Evolutionary conservation across 2,888 invertebrate genomes (phyloP).

Genomic region (Melipona beecheii): DNA sequence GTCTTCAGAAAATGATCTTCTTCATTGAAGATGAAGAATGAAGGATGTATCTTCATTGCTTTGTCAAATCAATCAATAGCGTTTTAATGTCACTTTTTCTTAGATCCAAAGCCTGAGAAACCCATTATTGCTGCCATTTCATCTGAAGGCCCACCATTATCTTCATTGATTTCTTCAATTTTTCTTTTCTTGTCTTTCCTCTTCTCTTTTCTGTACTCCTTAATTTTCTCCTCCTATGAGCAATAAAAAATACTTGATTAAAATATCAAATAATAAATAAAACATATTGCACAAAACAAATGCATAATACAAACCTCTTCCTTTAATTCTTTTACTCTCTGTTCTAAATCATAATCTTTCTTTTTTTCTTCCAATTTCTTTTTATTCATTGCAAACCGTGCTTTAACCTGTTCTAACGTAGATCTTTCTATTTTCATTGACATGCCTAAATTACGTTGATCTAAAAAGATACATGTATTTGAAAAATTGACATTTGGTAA

Average conservation of each 20-base stretch:
- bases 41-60: not conserved
- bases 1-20: conserved; percentile 35
- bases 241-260: conserved; percentile 34
- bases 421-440: conserved; percentile 99
- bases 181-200: conserved; percentile 95
- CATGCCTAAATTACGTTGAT: conserved; percentile 99
- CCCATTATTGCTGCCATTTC: conserved; percentile 96
- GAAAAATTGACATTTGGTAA: not conserved
- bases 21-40: no score
- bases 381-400: conserved; percentile 96
- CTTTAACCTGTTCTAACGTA: conserved; percentile 96
- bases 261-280: conserved; percentile 23
- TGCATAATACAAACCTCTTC: conserved; percentile 89
- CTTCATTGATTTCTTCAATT: conserved; percentile 88
- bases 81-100: conserved; percentile 88
- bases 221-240: conserved; percentile 93
- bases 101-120: conserved; percentile 95
- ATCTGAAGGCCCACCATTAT: conserved; percentile 84
- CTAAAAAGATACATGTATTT: conserved; percentile 77
- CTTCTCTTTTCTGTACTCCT: conserved; percentile 94
- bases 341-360: conserved; percentile 97
- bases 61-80: conserved; percentile 11
- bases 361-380: conserved; percentile 97
- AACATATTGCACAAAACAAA: not conserved
- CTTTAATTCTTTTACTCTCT: conserved; percentile 94